Evolutionary conservation across 2,888 invertebrate genomes (phyloP).

Genomic region (Drepanosiphum platanoidis): DNA sequence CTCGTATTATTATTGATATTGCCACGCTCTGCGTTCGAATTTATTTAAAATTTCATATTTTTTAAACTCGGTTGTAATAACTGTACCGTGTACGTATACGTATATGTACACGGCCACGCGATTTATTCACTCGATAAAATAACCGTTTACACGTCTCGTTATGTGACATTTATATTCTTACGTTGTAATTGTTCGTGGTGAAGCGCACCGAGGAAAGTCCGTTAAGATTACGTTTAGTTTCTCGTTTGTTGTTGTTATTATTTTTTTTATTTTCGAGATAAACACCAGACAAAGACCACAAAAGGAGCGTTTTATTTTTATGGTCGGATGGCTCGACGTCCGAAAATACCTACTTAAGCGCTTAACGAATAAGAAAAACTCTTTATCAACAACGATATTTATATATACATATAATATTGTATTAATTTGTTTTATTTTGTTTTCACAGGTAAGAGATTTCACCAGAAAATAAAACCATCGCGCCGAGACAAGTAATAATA

Average conservation of each 20-base stretch:
- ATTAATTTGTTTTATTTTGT: conserved; percentile 10
- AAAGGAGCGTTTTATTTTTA: background rate
- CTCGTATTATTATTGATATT: background rate
- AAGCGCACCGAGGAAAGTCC: background rate
- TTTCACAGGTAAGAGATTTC: conserved; percentile 10
- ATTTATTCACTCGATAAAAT: background rate
- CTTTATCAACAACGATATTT: background rate
- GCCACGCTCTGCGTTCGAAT: background rate
- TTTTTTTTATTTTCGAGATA: background rate
- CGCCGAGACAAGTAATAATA: background rate
- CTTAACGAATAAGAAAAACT: conserved; percentile 5
- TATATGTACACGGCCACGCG: background rate
- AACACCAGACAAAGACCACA: background rate
- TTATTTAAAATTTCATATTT: background rate
- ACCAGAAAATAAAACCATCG: background rate
- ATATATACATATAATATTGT: background rate
- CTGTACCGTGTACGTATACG: background rate
- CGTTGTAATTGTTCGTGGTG: too few relatives aligned
- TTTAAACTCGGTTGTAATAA: too few relatives aligned
- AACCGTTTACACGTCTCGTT: too few relatives aligned
- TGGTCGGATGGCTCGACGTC: background rate
- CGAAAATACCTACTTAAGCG: background rate
- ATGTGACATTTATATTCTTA: too few relatives aligned
- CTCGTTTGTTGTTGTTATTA: background rate
- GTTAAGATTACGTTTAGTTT: background rate